Conservation (phyloP, 1,140 invertebrate species). For the Drosophila willistoni region DNA sequence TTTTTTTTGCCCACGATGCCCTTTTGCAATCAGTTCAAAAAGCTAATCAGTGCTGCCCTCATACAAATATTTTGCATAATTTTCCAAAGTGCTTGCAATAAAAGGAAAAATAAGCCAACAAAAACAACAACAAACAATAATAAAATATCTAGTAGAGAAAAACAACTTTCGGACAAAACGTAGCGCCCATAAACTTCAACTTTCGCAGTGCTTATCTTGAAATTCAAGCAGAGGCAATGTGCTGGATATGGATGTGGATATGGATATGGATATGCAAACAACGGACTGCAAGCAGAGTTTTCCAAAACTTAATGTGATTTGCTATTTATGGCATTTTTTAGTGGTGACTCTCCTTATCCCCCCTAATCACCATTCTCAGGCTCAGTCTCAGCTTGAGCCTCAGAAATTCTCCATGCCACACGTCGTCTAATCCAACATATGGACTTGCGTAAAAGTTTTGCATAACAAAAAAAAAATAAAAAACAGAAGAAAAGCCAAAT, state of each 20-base stretch:
- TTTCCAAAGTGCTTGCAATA: slow-evolving; percentile 26
- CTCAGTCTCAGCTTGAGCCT: not conserved
- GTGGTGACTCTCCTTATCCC: slow-evolving; percentile 15
- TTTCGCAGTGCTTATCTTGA: slow-evolving; percentile 71
- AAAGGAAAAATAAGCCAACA: slow-evolving; percentile 38
- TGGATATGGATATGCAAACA: slow-evolving; percentile 66
- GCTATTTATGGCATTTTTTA: slow-evolving; percentile 77
- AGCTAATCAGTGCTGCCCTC: slow-evolving; percentile 31
- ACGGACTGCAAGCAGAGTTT: slow-evolving; percentile 55
- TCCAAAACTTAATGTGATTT: slow-evolving; percentile 77
- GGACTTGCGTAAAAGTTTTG: slow-evolving; percentile 78
- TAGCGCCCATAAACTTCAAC: slow-evolving; percentile 68
- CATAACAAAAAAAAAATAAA: slow-evolving; percentile 35
- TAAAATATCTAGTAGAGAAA: slow-evolving; percentile 5
- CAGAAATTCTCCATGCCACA: not conserved
- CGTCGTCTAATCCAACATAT: slow-evolving; percentile 70
- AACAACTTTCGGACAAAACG: slow-evolving; percentile 46
- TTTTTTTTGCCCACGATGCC: not conserved
- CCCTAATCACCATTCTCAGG: too few species aligned
- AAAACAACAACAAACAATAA: slow-evolving; percentile 42
- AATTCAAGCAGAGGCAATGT: slow-evolving; percentile 18
- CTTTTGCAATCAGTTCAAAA: not conserved
- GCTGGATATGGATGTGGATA: slow-evolving; percentile 7
- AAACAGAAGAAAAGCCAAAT: not conserved
- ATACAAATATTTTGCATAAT: slow-evolving; percentile 24